phyloP scores from a whole-genome alignment of 1,140 invertebrate species.

The Eriosoma lanigerum region DNA sequence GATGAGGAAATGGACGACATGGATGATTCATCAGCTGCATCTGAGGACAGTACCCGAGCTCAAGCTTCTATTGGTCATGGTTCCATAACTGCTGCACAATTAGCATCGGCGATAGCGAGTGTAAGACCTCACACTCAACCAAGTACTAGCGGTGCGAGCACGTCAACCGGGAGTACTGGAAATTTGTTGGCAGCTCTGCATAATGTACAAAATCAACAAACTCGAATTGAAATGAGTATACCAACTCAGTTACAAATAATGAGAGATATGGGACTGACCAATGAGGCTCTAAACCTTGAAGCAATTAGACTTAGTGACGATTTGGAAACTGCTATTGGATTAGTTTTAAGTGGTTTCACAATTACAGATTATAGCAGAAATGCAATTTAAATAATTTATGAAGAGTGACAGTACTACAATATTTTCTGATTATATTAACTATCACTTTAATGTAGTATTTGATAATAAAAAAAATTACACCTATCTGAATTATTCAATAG shows the following conservation, averaged over 20 bases:
- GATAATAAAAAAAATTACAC: not conserved
- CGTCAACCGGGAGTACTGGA: constrained; percentile 47
- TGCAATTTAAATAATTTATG: not conserved
- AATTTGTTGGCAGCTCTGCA: constrained; percentile 18
- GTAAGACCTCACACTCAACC: constrained; percentile 2
- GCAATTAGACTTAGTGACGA: constrained; percentile 81
- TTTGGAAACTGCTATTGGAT: constrained; percentile 83
- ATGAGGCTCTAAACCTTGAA: constrained; percentile 81
- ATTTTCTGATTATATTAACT: not conserved
- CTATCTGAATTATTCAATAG: too few relatives aligned
- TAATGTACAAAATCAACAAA: not conserved
- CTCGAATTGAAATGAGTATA: constrained; percentile 42
- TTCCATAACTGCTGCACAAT: constrained; percentile 17
- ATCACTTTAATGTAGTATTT: not conserved
- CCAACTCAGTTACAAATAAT: constrained; percentile 77
- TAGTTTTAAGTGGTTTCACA: constrained; percentile 65
- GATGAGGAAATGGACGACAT: constrained; percentile 23
- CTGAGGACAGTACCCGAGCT: not conserved
- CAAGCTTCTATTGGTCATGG: not conserved
- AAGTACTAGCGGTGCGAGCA: constrained; percentile 31
- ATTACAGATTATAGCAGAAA: not conserved
- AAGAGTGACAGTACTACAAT: not conserved
- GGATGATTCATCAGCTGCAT: constrained; percentile 22
- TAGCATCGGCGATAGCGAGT: constrained; percentile 33
- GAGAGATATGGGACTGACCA: constrained; percentile 82